Conservation (phyloP, 2,888 invertebrate species). For the Ryuthela nishihirai region DNA sequence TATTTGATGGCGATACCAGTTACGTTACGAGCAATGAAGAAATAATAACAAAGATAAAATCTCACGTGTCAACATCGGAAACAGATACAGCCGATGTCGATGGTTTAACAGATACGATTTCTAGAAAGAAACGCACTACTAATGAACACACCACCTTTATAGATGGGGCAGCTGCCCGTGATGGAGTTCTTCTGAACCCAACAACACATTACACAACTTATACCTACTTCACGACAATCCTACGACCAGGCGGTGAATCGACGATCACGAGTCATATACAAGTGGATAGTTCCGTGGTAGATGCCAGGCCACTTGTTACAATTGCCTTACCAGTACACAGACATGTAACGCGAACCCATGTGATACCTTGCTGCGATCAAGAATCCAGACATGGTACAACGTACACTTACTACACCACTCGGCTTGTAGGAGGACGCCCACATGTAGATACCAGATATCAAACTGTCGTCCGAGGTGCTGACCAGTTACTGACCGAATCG, state of each 20-base stretch:
- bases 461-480: slow-evolving; percentile 75
- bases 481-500: too few relatives aligned
- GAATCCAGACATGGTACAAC: slow-evolving; percentile 61
- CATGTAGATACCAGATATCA: slow-evolving; percentile 81
- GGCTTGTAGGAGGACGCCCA: slow-evolving; percentile 78
- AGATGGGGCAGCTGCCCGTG: too few relatives aligned
- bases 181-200: slow-evolving; percentile 59
- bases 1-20: neutral
- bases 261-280: slow-evolving; percentile 20
- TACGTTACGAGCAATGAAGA: neutral
- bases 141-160: too few relatives aligned
- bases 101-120: too few relatives aligned
- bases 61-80: too few relatives aligned
- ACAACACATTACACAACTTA: slow-evolving; percentile 84
- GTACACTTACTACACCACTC: slow-evolving; percentile 82
- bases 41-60: neutral
- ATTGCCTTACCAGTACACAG: slow-evolving; percentile 13
- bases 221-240: slow-evolving; percentile 85
- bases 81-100: too few relatives aligned
- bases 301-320: too few relatives aligned
- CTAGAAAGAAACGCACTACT: too few relatives aligned
- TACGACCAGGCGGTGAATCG: slow-evolving; percentile 78
- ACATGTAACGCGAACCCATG: neutral
- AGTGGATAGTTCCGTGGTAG: slow-evolving; percentile 17
- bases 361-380: slow-evolving; percentile 8